Evolutionary conservation across 2,113 vertebrate genomes (phyloP), one percentile per base, ranked within the genome.

Genomic region (Fregetta grallaria): DNA sequence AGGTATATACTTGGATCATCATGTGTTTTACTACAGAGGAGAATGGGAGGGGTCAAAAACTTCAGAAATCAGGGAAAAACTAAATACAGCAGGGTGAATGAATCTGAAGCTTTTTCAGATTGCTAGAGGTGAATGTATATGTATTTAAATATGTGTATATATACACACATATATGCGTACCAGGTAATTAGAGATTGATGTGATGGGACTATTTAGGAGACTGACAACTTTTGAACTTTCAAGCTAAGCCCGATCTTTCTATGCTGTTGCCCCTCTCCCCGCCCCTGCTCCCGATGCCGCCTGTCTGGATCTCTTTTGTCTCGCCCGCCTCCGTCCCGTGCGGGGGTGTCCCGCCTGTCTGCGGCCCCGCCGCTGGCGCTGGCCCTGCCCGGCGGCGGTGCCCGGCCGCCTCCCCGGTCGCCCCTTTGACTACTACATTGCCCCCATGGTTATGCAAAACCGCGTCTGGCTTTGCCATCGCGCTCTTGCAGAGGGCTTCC

Each of bases 101-200:
- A 36, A 49, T 77, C 1, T 6, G 27, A 25, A 34, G 10, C 7
- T 10, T 56, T 56, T 62, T 14, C 29, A 81, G 66, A 62, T 30
- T 19, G 19, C 8, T 49, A 9, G 16, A 81, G 27, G 17, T 45
- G 10, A 53, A 58, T 34, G 10, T 12, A 1, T 71, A 50, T 3
- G 10, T 53, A 4, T 9, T 6, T 34, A 40, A 6, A 62, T 16
- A 16, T 3, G 26, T 6, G 21, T 6, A 27, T 1, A n/a, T 4
- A 29, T 7, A 4, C 5, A 13, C 10, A 4, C 10, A 14, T 6
- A 15, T 2, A 40, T 2, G n/a, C 1, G 1, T 5, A 11, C 9
- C n/a, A 8, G 50, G 52, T 26, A 29, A 32, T 12, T 18, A 27
- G 47, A 7, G 32, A 26, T 1, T 3, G 44, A 29, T 11, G 19